Evolutionary conservation across 2,888 invertebrate genomes (phyloP).

Genomic region (Junonia oenone): DNA sequence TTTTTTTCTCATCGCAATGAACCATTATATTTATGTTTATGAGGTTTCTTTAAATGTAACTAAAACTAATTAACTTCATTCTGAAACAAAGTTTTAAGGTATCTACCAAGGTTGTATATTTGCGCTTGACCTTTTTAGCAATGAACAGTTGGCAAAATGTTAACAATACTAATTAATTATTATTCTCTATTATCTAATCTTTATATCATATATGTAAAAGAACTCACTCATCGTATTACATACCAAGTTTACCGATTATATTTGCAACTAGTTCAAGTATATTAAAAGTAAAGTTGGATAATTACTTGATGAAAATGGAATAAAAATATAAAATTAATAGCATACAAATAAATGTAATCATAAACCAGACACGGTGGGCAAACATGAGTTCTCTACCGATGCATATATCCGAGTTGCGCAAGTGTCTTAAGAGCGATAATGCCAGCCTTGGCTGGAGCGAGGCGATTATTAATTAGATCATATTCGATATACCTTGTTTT

Average conservation of each 20-base stretch:
- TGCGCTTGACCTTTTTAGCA: not conserved
- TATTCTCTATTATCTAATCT: not conserved
- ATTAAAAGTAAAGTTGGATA: not conserved
- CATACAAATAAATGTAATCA: not conserved
- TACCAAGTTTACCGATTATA: too few relatives aligned
- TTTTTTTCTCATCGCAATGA: too few relatives aligned
- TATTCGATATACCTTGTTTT: slow-evolving; percentile 18
- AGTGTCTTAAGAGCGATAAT: slow-evolving; percentile 49
- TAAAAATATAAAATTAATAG: not conserved
- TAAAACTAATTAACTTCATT: not conserved
- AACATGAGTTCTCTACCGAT: slow-evolving; percentile 31
- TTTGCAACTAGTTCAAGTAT: not conserved
- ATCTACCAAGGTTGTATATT: not conserved
- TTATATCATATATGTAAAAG: too few relatives aligned
- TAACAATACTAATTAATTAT: not conserved
- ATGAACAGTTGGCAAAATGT: not conserved
- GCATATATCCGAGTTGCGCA: slow-evolving; percentile 62
- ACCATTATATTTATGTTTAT: too few relatives aligned
- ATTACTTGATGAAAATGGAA: not conserved
- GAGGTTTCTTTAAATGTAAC: too few relatives aligned
- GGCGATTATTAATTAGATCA: slow-evolving; percentile 42
- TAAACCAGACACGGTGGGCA: slow-evolving; percentile 22
- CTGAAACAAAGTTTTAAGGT: not conserved
- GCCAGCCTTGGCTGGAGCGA: slow-evolving; percentile 55
- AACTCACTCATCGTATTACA: too few relatives aligned